Evolutionary conservation across 2,888 invertebrate species (phyloP), one percentile per base, ranked within the genome.

Genomic region (Drosophila maculinotata): DNA sequence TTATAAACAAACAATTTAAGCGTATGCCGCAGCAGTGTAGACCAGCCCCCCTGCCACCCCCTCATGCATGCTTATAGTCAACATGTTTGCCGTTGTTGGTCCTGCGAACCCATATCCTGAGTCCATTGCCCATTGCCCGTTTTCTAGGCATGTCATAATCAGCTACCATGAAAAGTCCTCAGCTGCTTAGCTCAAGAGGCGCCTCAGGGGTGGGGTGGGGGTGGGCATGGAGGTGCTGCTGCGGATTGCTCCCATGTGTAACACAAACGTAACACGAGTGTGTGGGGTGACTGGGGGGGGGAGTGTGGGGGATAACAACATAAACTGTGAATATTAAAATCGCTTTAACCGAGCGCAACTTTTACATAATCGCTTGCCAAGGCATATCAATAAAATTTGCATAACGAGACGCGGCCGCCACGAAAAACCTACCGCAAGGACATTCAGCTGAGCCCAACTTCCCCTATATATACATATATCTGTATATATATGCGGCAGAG

Each of bases 321-420:
- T 62, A 51, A 70, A 65, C 68, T 73, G 64, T 44, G 63, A 62
- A 64, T 65, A 84, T 84, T 76, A 77, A 81, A 82, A 75, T 69
- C 76, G 69, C 59, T 65, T 79, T 69, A 81, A 76, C 69, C 70
- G 66, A 60, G 78, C 69, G 69, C 39, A 81, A 79, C 79, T 84
- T 75, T 75, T 79, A 81, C 76, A 79, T 79, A 84, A 82, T 75
- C 79, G 75, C 75, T 72, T 52, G 73, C 74, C 81, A 71, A 56
- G 63, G 68, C 76, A 72, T 81, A 82, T 84, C 82, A 79, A 82
- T 84, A 79, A 76, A 84, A 85, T 82, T 84, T 79, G 69, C 85
- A 84, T 76, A 82, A 79, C 85, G 76, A 63, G 60, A 39, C 47
- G 44, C 23, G 26, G n/a, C 25, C 35, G 12, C 7, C 14, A 49